Base-by-base conservation (phyloP, 2,888 invertebrate species). In the Macrophya alboannulata region DNA sequence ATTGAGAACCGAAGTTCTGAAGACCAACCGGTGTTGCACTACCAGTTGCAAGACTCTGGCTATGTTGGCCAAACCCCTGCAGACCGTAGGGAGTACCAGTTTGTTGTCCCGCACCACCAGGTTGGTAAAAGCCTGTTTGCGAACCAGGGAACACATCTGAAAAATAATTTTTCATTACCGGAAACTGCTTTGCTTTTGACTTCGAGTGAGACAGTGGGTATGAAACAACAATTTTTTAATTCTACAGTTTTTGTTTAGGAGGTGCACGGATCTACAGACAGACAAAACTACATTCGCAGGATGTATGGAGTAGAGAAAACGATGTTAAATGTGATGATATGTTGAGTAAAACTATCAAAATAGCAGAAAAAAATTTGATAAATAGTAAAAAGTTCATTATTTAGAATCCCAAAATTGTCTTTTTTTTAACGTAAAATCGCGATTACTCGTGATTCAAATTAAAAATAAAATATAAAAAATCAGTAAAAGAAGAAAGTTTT, bases 1-100 rank as follows among this genome's bases (percentile, higher is more conserved):
- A 96, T 89, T 95, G 95, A 9, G 95, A 95, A 86, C 94, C 90
- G 87, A 91, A 94, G 86, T 94, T 95, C 89, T 95, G 95, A 87
- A 95, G 91, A 85, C 94, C 94, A 83, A 93, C 93, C 12, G 93
- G 93, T 17, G 94, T 93, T 83, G 94, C 92, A 89, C 92, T 93
- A 81, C 93, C 93, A 25, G 93, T 93, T 86, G 93, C 92, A 71
- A 93, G 87, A 68, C 90, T 93, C 86, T 93, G 93, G 82, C 90
- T 93, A 86, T 93, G 93, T 59, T 93, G 93, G 5, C 95, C 94
- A 89, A 93, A 93, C 86, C 95, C 94, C 89, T 94, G 93, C 31
- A 93, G 89, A 59, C 93, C 91, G 85, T 93, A 93, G 86, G 92
- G 93, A 43, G 93, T 93, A 12, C 93, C 93, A 2, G 93, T 93